Base-by-base conservation (phyloP, 2,113 vertebrate species). In the Mus spicilegus region DNA sequence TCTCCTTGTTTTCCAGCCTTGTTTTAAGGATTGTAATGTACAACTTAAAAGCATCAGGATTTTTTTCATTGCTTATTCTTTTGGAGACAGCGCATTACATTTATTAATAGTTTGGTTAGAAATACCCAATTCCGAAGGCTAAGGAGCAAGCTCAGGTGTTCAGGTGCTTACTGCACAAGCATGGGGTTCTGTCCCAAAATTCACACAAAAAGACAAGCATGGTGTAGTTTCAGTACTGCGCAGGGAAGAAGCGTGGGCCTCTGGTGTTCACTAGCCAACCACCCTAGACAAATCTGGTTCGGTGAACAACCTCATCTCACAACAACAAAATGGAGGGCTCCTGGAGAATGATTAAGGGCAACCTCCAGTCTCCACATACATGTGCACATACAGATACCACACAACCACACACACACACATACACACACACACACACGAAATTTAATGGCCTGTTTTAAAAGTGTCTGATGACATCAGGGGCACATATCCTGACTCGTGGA, bases 61-160 rank as follows among this genome's bases (percentile, higher is more conserved):
- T 13, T 84, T 81, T 46, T 67, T 63, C 33, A 81, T 33, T 92
- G 30, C n/a, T 63, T 76, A 54, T 24, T 90, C 33, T 82, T 63
- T 75, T 13, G 7, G 22, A 28, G 7, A 22, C 1, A 7, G 2
- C 22, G 3, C 9, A 63, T 77, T 49, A 6, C 3, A n/a, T 76
- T 82, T 87, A 33, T 56, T 77, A 90, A 92, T 87, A 85, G 11
- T 28, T 88, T 85, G 19, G 36, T 92, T 78, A 49, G 81, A 73
- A 54, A 87, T 58, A 82, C 77, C 69, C 12, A 17, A 20, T 77
- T 82, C n/a, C 56, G 9, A 46, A 39, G 61, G 9, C 8, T 33
- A 2, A 46, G 8, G 26, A 85, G 82, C 30, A 1, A 2, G 16
- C 39, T 85, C 42, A 46, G 39, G 65, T 30, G 61, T 26, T 16